Evolutionary conservation across 2,797 vertebrate genomes (phyloP), one percentile per base, ranked within the genome.

Genomic region (Champsocephalus gunnari): DNA sequence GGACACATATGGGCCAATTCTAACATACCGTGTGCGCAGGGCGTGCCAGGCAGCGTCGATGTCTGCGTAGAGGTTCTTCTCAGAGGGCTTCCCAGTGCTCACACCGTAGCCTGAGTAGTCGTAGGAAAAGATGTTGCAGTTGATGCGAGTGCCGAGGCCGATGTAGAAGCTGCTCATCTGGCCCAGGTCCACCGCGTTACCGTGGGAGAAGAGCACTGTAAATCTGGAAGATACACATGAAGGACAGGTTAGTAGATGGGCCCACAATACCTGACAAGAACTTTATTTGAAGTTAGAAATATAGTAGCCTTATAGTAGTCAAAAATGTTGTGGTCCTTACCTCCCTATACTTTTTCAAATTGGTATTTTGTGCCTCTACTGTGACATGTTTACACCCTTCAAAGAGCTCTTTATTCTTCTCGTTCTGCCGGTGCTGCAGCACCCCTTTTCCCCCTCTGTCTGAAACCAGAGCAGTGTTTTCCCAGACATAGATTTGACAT

Each of bases 91-190:
- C 63, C 97, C 97, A 0, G 96, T 96, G 93, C 97, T 99, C 45
- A 92, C 96, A 0, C 97, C 97, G 0, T 99, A 99, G 85, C 97
- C 97, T 0, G 97, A 99, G 88, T 99, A 99, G 89, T 99, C 97
- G 0, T 99, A 99, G 68, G 97, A 99, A 86, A 99, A 99, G 92
- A 99, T 95, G 92, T 99, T 99, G 93, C 97, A 99, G 92, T 96
- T 97, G 92, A 99, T 97, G 66, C 97, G 97, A 0, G 97, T 95
- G 74, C 97, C 97, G 71, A 99, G 93, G 70, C 97, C 97, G 0
- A 99, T 95, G 88, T 99, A 99, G 93, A 99, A 99, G 85, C 97
- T 99, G 93, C 97, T 97, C 97, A 99, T 99, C 94, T 99, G 97
- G 24, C 97, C 97, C 86, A 99, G 91, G 93, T 99, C 97, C 78